These are phyloP conservation scores for Merodon equestris DNA, from an alignment of 2,888 invertebrate species.

Conservation along the genomic window DNA sequence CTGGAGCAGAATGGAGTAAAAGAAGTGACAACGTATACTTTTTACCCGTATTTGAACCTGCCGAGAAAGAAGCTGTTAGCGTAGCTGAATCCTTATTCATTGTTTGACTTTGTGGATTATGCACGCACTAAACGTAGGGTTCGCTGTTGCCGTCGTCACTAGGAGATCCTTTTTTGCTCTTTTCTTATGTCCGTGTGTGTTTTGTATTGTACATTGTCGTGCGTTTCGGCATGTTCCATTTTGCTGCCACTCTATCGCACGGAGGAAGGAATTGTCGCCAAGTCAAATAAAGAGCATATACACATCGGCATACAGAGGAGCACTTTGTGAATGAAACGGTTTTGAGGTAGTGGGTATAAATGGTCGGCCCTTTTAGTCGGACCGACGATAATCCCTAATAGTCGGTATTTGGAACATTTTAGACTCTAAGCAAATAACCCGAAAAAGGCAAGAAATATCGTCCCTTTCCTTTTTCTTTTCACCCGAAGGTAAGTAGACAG, in stretches of 20 bases:
- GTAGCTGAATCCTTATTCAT: constrained; percentile 44
- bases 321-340: constrained; percentile 46
- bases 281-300: constrained; percentile 38
- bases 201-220: constrained; percentile 25
- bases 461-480: constrained; percentile 2
- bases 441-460: constrained; percentile 8
- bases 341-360: constrained; percentile 40
- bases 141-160: not conserved
- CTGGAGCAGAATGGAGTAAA: not conserved
- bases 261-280: constrained; percentile 22
- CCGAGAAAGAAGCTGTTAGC: constrained; percentile 29
- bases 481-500: not conserved
- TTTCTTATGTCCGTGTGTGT: constrained; percentile 10
- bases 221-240: constrained; percentile 32
- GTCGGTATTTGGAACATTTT: constrained; percentile 17
- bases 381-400: constrained; percentile 3
- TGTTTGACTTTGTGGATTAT: constrained; percentile 59
- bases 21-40: not conserved
- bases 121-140: constrained; percentile 20
- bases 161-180: constrained; percentile 20
- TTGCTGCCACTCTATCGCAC: too few species aligned
- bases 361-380: constrained; percentile 35
- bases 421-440: constrained; percentile 30
- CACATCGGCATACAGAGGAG: constrained; percentile 1
- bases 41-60: not conserved